Base-by-base conservation (phyloP, 1,140 invertebrate genomes). In the Megalopta genalis region DNA sequence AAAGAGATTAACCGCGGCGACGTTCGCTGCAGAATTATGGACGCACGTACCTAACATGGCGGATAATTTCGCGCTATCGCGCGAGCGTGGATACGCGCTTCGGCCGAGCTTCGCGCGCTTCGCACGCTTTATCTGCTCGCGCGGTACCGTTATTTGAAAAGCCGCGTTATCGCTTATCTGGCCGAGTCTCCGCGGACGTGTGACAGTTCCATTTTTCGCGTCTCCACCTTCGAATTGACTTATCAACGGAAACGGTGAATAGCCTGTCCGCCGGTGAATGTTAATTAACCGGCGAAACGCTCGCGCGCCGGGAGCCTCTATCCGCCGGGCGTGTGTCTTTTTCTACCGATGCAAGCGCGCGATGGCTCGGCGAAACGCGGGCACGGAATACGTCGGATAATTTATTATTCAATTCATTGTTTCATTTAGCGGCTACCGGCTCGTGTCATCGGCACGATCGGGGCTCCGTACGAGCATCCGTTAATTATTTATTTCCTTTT, bases 61-160 rank as follows among this genome's bases (percentile, higher is more conserved):
- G 9, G 46, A 46, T 23, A 37, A 65, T 23, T n/a, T 23, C 63
- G n/a, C 14, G 7, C 4, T 66, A 64, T 77, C 60, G 68, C 5
- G n/a, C 46, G 18, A 7, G 49, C n/a, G 49, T 18, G 69, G n/a
- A n/a, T n/a, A 77, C 62, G 70, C 46, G n/a, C n/a, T n/a, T n/a
- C n/a, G n/a, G n/a, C n/a, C n/a, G n/a, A n/a, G n/a, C 10, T 46
- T 63, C 27, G 66, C 10, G 32, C 37, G 14, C 32, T 62, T 63
- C 42, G 57, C 42, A 42, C 32, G 39, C 42, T 66, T 72, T 84
- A 59, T 80, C 68, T n/a, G 46, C 18, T 57, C 54, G 18, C 23
- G 21, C 27, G 42, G 68, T 39, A 79, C 75, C 75, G 84, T 85
- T 85, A 85, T 65, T 79, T 71, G 80, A 76, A 85, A 84, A 82